Base-by-base conservation (phyloP, 2,888 invertebrate species). In the Acleris emargana region DNA sequence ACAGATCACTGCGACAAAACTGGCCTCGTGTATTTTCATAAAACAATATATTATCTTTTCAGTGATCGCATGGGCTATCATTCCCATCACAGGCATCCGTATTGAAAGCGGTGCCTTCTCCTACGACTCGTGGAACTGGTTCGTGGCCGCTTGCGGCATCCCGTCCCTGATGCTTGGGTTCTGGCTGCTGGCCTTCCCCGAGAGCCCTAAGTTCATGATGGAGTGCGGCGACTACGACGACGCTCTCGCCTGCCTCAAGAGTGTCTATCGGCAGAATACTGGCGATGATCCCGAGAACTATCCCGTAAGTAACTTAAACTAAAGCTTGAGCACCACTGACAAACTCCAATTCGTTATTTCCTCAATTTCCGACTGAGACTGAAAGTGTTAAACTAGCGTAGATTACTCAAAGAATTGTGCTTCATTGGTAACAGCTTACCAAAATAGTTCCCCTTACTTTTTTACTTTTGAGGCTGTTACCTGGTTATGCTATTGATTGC, bases 151-250 rank as follows among this genome's bases (percentile, higher is more conserved):
- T 0, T 96, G 96, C 83, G 95, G 95, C 4, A 72, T 96, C 4
- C 96, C 96, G 0, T 96, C 96, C 70, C 87, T 96, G 22, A 71
- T 95, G 72, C 93, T 96, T 45, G 95, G 92, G 64, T 87, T 95
- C 69, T 96, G 96, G 96, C 87, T 96, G 9, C 93, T 95, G 73
- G 91, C 94, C 67, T 96, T 96, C 86, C 96, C 96, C 0, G 97
- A 97, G 86, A 96, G 96, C 80, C 97, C 97, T 1, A 97, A 97
- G 84, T 97, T 96, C 84, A 93, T 97, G 76, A 93, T 97, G 82
- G 96, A 96, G 83, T 95, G 95, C 76, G 96, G 96, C 0, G 96
- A 96, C 81, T 94, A 96, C 25, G 96, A 96, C 54, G 95, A 95
- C 49, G 96, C 97, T 0, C 89, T 97, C 6, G 91, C 93, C 50